These are phyloP conservation scores for Drosophila incognita DNA, from an alignment of 2,888 invertebrate species.

Conservation along the genomic window DNA sequence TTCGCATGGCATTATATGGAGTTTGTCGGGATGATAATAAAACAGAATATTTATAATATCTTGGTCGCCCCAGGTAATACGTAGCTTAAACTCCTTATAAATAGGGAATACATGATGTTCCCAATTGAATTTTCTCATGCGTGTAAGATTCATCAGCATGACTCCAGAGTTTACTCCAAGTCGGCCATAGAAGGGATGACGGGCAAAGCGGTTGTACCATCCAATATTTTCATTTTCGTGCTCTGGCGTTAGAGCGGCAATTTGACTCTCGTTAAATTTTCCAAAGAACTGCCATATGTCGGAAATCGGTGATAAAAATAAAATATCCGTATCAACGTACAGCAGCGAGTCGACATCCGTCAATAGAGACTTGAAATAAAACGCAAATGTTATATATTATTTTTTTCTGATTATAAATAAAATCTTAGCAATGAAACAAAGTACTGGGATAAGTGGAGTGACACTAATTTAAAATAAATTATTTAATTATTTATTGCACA, in stretches of 20 bases:
- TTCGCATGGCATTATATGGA: constrained; percentile 92
- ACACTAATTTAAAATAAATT: neutral
- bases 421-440: neutral
- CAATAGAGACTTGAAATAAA: constrained; percentile 87
- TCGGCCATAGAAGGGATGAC: constrained; percentile 95
- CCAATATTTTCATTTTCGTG: constrained; percentile 96
- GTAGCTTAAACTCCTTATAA: constrained; percentile 92
- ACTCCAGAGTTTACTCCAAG: constrained; percentile 97
- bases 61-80: constrained; percentile 99
- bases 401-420: neutral
- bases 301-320: constrained; percentile 93
- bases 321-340: constrained; percentile 96
- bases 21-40: constrained; percentile 91
- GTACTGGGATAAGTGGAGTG: neutral
- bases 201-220: constrained; percentile 98
- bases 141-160: constrained; percentile 98
- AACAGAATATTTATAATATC: constrained; percentile 96
- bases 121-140: constrained; percentile 95
- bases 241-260: constrained; percentile 95
- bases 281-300: constrained; percentile 93
- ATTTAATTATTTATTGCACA: no score
- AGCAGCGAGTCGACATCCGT: constrained; percentile 93
- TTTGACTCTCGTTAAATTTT: constrained; percentile 92
- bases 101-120: constrained; percentile 93
- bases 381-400: neutral